Base-by-base conservation (phyloP, 2,797 vertebrate species). In the Capromys pilorides region DNA sequence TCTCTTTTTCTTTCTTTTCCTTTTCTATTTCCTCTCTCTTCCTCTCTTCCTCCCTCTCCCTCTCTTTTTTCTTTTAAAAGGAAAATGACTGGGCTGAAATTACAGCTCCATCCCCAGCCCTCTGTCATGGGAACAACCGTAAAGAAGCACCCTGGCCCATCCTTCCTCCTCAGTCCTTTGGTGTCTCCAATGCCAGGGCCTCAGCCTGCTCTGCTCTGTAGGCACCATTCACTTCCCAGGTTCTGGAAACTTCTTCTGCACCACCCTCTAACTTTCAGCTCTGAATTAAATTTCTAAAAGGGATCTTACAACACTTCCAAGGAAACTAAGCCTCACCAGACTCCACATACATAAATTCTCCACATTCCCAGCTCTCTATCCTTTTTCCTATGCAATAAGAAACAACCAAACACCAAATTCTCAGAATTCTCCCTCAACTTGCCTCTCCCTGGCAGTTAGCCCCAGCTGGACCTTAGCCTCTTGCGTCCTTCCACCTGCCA, bases 161-260 rank as follows among this genome's bases (percentile, higher is more conserved):
- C 6, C 41, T 49, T 28, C 41, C 9, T 8, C 36, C 36, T 49
- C 1, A 5, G 26, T 1, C 6, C 5, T 36, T 75, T 0, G 13
- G 9, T 9, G 6, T 45, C 61, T 33, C 11, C 1, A 1, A 5
- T 0, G 1, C 4, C 31, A 49, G 1, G 14, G 41, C 3, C 0
- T 0, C 14, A 3, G 2, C 19, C 10, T 11, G 39, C 12, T 10
- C 11, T 61, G 36, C 51, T 19, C 62, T 12, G 6, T 10, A 1
- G 61, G 9, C 8, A 0, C 49, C 8, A 3, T 51, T 62, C n/a
- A 1, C 28, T 2, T 4, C 45, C 54, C 21, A 5, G 1, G 24
- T n/a, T 51, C 57, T 49, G 0, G 45, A 51, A 78, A 41, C n/a
- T 19, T 13, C 24, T 73, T n/a, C 49, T 33, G 75, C 0, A 8